Conservation (phyloP, 2,888 invertebrate genomes). For the Malachius bipustulatus region DNA sequence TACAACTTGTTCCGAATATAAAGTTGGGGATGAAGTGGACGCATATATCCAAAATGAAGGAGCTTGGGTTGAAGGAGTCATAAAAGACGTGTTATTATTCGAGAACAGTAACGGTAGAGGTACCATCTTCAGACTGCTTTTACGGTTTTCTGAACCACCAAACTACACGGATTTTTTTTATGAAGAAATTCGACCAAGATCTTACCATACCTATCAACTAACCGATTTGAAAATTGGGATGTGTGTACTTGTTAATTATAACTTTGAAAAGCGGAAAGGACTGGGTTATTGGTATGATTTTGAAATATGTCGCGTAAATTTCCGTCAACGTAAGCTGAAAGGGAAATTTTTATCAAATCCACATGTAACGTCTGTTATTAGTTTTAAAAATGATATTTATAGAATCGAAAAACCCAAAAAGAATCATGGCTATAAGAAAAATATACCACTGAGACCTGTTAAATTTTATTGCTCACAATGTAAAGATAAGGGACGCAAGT, state of each 20-base stretch:
- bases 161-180: slow-evolving; percentile 31
- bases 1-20: too few relatives aligned
- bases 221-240: slow-evolving; percentile 46
- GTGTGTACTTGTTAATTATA: slow-evolving; percentile 62
- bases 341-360: too few relatives aligned
- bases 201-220: slow-evolving; percentile 42
- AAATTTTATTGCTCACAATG: slow-evolving; percentile 56
- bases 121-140: slow-evolving; percentile 7
- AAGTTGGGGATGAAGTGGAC: too few relatives aligned
- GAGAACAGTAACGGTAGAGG: slow-evolving; percentile 7
- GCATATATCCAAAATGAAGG: too few relatives aligned
- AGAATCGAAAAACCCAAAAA: too few relatives aligned
- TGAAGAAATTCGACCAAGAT: slow-evolving; percentile 55
- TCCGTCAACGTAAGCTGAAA: too few relatives aligned
- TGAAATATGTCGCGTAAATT: too few relatives aligned
- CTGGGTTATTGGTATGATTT: slow-evolving; percentile 54
- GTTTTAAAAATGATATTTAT: too few relatives aligned
- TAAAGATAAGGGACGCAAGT: slow-evolving; percentile 50
- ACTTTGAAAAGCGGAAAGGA: slow-evolving; percentile 52
- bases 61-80: slow-evolving; percentile 58
- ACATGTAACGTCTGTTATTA: too few relatives aligned
- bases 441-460: slow-evolving; percentile 32
- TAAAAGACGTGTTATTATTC: slow-evolving; percentile 8
- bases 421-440: slow-evolving; percentile 12
- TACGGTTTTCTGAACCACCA: not conserved